Evolutionary conservation across 2,797 vertebrate species (phyloP).

Genomic region (Cercopithecus mitis): DNA sequence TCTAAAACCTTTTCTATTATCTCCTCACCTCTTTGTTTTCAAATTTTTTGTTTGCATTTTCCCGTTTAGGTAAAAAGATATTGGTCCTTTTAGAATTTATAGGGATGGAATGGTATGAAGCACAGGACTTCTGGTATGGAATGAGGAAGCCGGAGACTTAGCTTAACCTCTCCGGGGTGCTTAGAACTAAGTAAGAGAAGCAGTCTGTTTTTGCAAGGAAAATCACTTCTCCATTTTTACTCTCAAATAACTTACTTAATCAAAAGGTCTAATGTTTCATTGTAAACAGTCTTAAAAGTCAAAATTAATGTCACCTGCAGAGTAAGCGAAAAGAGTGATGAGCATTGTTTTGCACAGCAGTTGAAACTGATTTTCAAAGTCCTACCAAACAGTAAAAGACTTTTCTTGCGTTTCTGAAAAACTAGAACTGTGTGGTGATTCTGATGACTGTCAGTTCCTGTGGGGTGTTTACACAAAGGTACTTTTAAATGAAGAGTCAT

Average conservation of each 20-base stretch:
- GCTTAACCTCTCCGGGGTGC: neutral
- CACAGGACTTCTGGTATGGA: neutral
- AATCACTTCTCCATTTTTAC: slow-evolving; percentile 37
- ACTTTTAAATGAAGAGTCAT: slow-evolving; percentile 76
- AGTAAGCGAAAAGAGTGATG: slow-evolving; percentile 47
- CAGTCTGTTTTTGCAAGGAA: neutral
- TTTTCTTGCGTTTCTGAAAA: slow-evolving; percentile 56
- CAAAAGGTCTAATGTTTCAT: slow-evolving; percentile 64
- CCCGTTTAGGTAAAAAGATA: neutral
- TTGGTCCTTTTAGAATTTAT: neutral
- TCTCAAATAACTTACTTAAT: slow-evolving; percentile 64
- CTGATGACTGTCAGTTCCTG: slow-evolving; percentile 72
- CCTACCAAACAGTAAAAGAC: slow-evolving; percentile 56
- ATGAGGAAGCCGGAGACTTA: neutral
- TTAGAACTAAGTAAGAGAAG: slow-evolving; percentile 35
- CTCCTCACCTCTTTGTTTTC: neutral
- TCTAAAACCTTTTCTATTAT: slow-evolving; percentile 6
- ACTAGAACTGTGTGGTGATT: slow-evolving; percentile 37
- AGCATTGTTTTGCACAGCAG: slow-evolving; percentile 62
- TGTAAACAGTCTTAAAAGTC: slow-evolving; percentile 62
- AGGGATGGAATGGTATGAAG: neutral
- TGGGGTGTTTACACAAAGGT: slow-evolving; percentile 76
- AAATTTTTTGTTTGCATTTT: neutral
- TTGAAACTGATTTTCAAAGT: neutral
- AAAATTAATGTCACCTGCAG: slow-evolving; percentile 56